Evolutionary conservation across 2,888 invertebrate species (phyloP), one percentile per base, ranked within the genome.

Genomic region (Alcis repandata): DNA sequence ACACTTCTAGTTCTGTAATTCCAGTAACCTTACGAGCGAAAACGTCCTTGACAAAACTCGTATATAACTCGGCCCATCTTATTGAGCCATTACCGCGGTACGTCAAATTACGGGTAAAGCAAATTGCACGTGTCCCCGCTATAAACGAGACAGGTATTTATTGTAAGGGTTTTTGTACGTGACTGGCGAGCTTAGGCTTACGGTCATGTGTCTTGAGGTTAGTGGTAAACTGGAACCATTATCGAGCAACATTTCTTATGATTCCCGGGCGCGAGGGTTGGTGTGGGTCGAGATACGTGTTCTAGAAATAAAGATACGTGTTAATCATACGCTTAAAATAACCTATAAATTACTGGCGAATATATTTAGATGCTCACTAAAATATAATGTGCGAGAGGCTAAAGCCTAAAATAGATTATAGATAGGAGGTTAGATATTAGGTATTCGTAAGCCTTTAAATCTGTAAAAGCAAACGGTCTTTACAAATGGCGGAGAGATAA

Each of bases 91-190:
- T 76, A 69, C 75, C 68, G 71, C 77, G 82, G 82, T 90, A 85
- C 85, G 87, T 90, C 88, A 90, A 86, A 87, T 86, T 89, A 85
- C 87, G 89, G 85, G 87, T 88, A 83, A 86, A 85, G 84, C 83
- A 85, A 88, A 88, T 87, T 83, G 85, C 82, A 79, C 77, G 77
- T 79, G 80, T 79, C 74, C 60, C 64, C 72, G 82, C 86, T 82
- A 87, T 90, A 86, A 87, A 83, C 79, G 82, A 73, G 82, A 84
- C 83, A 77, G 79, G 77, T 86, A 85, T 84, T 87, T 89, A 88
- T 88, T 87, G 86, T 82, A 81, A 79, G 82, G 79, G 80, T 52
- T 68, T 78, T 82, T 71, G 72, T 57, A 66, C 84, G 84, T 87
- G 88, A 83, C 82, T 73, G 61, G 85, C 81, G 81, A 82, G 43